Evolutionary conservation across 2,113 vertebrate genomes (phyloP), one percentile per base, ranked within the genome.

Genomic region (Entelurus aequoreus): DNA sequence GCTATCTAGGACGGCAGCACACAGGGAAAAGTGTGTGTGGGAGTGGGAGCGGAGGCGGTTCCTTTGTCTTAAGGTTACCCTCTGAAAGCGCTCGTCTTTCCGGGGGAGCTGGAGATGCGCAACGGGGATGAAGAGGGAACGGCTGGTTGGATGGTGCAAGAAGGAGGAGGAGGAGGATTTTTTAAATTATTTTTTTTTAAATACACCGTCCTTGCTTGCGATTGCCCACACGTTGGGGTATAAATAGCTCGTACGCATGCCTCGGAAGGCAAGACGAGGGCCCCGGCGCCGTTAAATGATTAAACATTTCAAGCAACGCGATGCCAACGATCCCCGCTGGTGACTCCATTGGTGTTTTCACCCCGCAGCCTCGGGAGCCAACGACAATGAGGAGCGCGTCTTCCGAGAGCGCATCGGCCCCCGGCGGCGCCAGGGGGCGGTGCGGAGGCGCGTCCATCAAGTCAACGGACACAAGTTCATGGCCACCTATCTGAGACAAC

Each of bases 401-500:
- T 99, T 99, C 82, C 92, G 95, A 46, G 97, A 99, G 62, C 90
- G 97, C 40, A 93, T 97, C 85, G 94, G 94, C 13, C 97, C 97
- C 14, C 90, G 97, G 54, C 95, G 96, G 76, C 88, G 97, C 9
- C 97, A 99, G 76, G 97, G 97, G 0, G 97, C 97, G 0, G 97
- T 99, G 69, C 92, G 96, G 12, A 92, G 97, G 78, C 91, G 96
- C 54, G 96, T 99, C 59, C 96, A 99, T 66, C 96, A 99, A 81
- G 96, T 99, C 75, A 99, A 98, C 1, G 97, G 97, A 35, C 97
- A 99, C 92, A 99, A 99, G 88, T 98, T 99, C 69, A 99, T 99
- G 97, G 97, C 97, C 82, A 99, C 96, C 69, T 99, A 99, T 66
- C 92, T 98, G 87, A 92, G 97, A 82, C 97, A 99, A 16, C 97